A percentile compares a stretch with the other conserved stretches of the same genome.
These are phyloP conservation scores for Hemicordylus capensis DNA, from an alignment of 2,113 vertebrate genomes.

Conservation along the genomic window DNA sequence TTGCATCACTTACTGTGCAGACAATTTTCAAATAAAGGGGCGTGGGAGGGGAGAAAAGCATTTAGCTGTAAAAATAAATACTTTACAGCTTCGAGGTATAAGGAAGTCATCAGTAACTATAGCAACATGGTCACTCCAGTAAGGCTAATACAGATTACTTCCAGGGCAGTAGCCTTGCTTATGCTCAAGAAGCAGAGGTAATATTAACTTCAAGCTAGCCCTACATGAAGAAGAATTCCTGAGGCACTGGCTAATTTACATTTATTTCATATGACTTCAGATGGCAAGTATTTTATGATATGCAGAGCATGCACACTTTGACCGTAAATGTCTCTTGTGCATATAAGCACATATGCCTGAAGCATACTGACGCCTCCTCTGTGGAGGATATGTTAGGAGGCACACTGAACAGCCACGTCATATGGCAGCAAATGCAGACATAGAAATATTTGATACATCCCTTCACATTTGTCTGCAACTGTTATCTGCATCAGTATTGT, in stretches of 20 bases:
- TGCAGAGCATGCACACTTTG: background rate
- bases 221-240: slow-evolving; percentile 60
- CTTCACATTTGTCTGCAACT: fast-evolving
- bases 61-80: slow-evolving; percentile 67
- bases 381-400: background rate
- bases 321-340: background rate
- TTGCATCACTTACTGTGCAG: slow-evolving; percentile 19
- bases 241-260: slow-evolving; percentile 43
- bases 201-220: slow-evolving; percentile 74
- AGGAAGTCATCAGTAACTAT: slow-evolving; percentile 76
- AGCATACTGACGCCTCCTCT: background rate
- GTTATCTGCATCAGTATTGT: background rate
- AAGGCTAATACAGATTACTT: slow-evolving; percentile 77
- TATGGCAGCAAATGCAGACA: fast-evolving
- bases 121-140: slow-evolving; percentile 78
- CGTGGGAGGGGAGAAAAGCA: slow-evolving; percentile 31
- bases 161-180: slow-evolving; percentile 75
- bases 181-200: slow-evolving; percentile 77
- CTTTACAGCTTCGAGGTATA: slow-evolving; percentile 66
- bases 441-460: background rate
- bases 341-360: background rate
- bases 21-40: slow-evolving; percentile 32
- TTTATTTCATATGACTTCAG: slow-evolving; percentile 48
- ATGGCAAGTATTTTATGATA: slow-evolving; percentile 30
- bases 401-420: background rate